Conservation (phyloP, 2,888 invertebrate genomes). For the Apoda limacodes region DNA sequence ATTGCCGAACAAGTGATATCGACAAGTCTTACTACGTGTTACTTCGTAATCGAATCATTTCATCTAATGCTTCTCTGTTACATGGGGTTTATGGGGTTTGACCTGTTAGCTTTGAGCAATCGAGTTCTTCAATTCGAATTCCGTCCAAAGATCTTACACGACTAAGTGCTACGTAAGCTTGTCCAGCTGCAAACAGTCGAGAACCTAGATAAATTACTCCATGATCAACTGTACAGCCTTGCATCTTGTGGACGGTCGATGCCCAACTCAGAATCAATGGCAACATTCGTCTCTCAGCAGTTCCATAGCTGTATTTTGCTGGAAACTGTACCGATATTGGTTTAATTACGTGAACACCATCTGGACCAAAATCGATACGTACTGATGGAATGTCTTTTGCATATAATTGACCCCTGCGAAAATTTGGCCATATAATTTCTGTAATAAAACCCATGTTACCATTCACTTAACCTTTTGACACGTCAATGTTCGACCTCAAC, state of each 20-base stretch:
- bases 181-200: conserved; percentile 21
- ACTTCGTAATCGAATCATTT: too few species aligned
- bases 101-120: conserved; percentile 11
- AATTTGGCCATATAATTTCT: conserved; percentile 20
- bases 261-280: conserved; percentile 18
- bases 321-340: conserved; percentile 17
- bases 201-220: conserved; percentile 20
- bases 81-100: conserved; percentile 13
- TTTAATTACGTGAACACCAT: conserved; percentile 17
- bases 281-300: conserved; percentile 15
- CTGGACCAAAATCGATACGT: conserved; percentile 17
- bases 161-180: conserved; percentile 26
- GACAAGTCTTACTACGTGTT: too few species aligned
- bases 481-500: conserved; percentile 18
- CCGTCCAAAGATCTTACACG: conserved; percentile 19
- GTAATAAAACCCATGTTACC: conserved; percentile 15
- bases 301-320: conserved; percentile 11
- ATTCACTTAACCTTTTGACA: conserved; percentile 17
- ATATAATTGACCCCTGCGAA: conserved; percentile 19
- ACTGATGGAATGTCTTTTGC: conserved; percentile 16
- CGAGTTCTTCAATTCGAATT: conserved; percentile 7
- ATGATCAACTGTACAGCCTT: conserved; percentile 17
- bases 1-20: too few species aligned
- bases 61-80: conserved; percentile 9
- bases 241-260: conserved; percentile 17